phyloP scores from a whole-genome alignment of 2,888 invertebrate species.

The Tinea semifulvella region DNA sequence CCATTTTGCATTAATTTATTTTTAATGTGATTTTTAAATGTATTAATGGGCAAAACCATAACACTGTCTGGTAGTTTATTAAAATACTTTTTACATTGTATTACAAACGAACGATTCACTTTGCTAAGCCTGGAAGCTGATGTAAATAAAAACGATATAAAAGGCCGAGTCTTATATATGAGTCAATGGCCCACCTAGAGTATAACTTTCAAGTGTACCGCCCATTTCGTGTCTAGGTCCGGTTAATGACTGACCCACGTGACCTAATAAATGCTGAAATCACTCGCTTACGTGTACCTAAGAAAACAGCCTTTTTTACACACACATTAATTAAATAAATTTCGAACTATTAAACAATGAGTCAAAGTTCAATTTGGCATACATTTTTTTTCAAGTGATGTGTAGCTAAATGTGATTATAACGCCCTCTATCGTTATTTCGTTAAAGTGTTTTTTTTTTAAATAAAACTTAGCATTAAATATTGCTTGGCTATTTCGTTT shows the following conservation, averaged over 20 bases:
- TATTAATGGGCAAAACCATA: too few species aligned
- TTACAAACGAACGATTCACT: too few species aligned
- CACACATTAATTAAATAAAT: not conserved
- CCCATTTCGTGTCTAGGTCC: slow-evolving; percentile 38
- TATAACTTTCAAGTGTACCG: slow-evolving; percentile 35
- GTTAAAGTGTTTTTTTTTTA: slow-evolving; percentile 2
- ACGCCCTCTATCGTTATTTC: slow-evolving; percentile 7
- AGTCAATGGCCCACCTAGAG: slow-evolving; percentile 25
- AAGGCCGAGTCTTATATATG: too few species aligned
- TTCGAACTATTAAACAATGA: not conserved
- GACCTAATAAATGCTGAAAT: slow-evolving; percentile 21
- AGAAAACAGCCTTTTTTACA: slow-evolving; percentile 1
- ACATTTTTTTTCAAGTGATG: not conserved
- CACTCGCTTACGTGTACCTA: slow-evolving; percentile 5
- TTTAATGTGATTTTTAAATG: too few species aligned
- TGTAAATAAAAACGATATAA: too few species aligned
- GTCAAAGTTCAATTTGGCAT: not conserved
- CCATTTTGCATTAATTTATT: too few species aligned
- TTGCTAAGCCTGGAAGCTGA: too few species aligned
- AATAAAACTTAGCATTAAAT: not conserved
- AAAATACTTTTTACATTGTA: too few species aligned
- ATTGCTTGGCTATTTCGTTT: too few species aligned
- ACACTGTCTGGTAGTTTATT: too few species aligned
- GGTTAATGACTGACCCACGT: slow-evolving; percentile 31
- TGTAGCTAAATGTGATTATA: not conserved